Evolutionary conservation across 2,797 vertebrate species (phyloP), one percentile per base, ranked within the genome.

Genomic region (Gallirallus australis): DNA sequence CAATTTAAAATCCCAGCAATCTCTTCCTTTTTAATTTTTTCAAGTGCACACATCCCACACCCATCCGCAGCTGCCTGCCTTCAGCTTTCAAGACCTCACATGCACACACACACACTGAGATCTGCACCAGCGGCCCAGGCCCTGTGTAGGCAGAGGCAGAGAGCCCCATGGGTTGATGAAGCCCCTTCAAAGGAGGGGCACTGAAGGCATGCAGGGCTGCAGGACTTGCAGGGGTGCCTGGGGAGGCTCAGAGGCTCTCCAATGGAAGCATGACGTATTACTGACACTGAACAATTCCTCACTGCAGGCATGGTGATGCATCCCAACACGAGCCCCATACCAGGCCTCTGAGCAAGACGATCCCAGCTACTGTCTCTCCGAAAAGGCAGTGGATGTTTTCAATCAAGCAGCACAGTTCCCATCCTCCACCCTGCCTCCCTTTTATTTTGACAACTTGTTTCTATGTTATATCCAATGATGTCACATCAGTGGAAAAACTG

Each of bases 401-500:
- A 83, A 95, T 96, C 91, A 95, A 64, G 76, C 18, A 35, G 61
- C 40, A 11, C 31, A 76, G 78, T 84, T 93, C 94, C 71, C 53
- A 2, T 78, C 89, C 89, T 94, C 60, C 80, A 52, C 69, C 2
- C 28, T 1, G 0, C 52, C 35, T 68, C 69, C 71, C 70, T 85
- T 91, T 90, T 94, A 91, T 96, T 94, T 94, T 95, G 95, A 95
- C 96, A 97, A 95, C 93, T 54, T 90, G 94, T 95, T 94, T 95
- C 91, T 93, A 81, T 77, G 91, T 79, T 82, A 76, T 33, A 95
- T 73, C 33, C 40, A 95, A 86, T 96, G 97, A 98, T 95, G 94
- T 97, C 94, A 98, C 86, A 86, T 80, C 78, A 89, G 83, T 95
- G 96, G 97, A 97, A 98, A 97, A 96, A 96, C 60, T 96, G 94